Evolutionary conservation across 2,113 vertebrate species (phyloP).

Genomic region (Psammodynastes pulverulentus): DNA sequence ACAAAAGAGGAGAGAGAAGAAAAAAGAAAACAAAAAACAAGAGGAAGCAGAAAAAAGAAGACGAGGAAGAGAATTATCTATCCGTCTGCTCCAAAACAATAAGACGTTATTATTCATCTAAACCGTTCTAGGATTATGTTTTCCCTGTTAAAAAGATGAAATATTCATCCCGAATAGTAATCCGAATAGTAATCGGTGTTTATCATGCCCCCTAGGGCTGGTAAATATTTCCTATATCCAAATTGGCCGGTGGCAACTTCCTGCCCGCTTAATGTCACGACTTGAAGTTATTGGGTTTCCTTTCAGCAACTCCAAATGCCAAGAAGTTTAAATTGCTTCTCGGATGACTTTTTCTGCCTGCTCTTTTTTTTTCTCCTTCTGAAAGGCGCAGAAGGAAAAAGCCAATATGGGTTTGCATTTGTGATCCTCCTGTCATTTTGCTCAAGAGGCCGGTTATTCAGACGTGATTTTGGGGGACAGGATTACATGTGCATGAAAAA

Average conservation of each 20-base stretch:
- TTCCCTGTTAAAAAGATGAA: not conserved
- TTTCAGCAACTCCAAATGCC: not conserved
- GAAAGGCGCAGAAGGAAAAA: not conserved
- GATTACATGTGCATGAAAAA: not conserved
- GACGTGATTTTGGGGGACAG: not conserved
- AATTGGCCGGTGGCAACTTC: not conserved
- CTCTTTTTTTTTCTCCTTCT: not conserved
- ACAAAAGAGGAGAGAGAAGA: not conserved
- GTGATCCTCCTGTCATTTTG: not conserved
- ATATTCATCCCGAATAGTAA: not conserved
- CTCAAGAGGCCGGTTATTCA: not conserved
- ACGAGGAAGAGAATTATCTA: not conserved
- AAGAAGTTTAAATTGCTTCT: not conserved
- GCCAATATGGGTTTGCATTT: not conserved
- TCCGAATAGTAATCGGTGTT: not conserved
- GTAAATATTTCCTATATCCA: constrained; percentile 13
- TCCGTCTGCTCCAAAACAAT: not conserved
- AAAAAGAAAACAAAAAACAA: not conserved
- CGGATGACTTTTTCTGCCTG: not conserved
- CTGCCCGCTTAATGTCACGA: not conserved
- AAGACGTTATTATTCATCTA: not conserved
- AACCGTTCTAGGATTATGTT: not conserved
- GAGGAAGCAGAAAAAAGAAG: not conserved
- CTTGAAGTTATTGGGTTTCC: not conserved
- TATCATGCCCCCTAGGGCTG: constrained; percentile 7